phyloP scores from a whole-genome alignment of 2,797 vertebrate genomes.

The Sebastes cheni region DNA sequence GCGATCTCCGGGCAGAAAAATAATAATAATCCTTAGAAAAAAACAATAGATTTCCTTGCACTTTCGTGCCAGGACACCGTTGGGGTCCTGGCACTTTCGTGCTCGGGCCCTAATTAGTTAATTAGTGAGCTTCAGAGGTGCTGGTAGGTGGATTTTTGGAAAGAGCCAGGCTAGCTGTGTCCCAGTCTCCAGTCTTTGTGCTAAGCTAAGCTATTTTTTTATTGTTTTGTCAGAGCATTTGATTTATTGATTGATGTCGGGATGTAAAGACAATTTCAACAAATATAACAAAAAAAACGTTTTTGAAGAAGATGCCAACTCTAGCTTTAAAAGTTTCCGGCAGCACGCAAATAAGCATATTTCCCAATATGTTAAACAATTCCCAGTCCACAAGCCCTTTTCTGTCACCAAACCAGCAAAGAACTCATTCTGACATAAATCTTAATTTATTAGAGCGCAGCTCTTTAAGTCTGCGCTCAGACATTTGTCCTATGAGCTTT shows the following conservation, averaged over 20 bases:
- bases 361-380: not conserved
- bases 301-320: not conserved
- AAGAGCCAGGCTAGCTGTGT: not conserved
- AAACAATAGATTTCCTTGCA: no score
- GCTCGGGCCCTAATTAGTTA: no score
- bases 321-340: not conserved
- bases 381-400: not conserved
- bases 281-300: not conserved
- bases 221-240: no score
- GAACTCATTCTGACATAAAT: not conserved
- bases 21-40: no score
- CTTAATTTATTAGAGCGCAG: not conserved
- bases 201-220: not conserved
- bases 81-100: no score
- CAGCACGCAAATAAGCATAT: not conserved
- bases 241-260: no score
- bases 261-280: not conserved
- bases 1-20: no score
- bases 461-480: not conserved
- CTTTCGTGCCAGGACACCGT: no score
- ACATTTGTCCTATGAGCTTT: conserved; percentile 9
- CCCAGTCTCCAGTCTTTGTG: no score
- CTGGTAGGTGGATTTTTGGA: not conserved
- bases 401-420: not conserved
- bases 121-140: not conserved